These are phyloP conservation scores for Pemphredon lugubris DNA, from an alignment of 2,888 invertebrate genomes.

Conservation along the genomic window DNA sequence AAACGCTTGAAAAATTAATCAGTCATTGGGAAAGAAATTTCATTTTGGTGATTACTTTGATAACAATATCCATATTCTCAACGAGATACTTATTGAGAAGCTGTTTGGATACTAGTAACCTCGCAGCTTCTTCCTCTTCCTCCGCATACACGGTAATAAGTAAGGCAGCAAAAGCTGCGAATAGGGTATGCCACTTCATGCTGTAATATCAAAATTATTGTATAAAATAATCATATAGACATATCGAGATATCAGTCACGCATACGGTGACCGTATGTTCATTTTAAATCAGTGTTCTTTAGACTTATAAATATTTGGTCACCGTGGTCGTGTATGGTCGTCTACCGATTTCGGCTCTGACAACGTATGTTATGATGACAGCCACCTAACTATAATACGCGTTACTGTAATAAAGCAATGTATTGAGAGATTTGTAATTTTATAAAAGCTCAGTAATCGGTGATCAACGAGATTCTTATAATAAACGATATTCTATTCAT, in stretches of 20 bases:
- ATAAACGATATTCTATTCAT: too few species aligned
- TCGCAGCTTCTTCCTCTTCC: slow-evolving; percentile 88
- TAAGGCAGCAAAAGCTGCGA: slow-evolving; percentile 81
- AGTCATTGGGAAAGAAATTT: too few species aligned
- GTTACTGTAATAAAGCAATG: background rate
- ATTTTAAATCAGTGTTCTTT: too few species aligned
- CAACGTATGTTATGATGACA: slow-evolving; percentile 20
- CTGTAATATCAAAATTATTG: slow-evolving; percentile 68
- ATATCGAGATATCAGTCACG: background rate
- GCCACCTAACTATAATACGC: background rate
- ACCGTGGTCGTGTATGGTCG: too few species aligned
- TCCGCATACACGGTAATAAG: slow-evolving; percentile 82
- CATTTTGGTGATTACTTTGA: slow-evolving; percentile 83
- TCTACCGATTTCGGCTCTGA: too few species aligned
- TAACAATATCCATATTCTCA: slow-evolving; percentile 96
- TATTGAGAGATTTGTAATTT: background rate
- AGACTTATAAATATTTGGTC: too few species aligned
- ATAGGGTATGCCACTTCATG: slow-evolving; percentile 80
- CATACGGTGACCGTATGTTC: background rate
- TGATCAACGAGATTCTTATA: too few species aligned
- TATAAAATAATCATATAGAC: slow-evolving; percentile 6
- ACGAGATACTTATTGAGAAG: slow-evolving; percentile 97
- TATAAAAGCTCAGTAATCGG: too few species aligned
- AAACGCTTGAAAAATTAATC: too few species aligned
- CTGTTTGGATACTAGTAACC: slow-evolving; percentile 94